Evolutionary conservation across 2,888 invertebrate genomes (phyloP).

Genomic region (Portevinia maculata): DNA sequence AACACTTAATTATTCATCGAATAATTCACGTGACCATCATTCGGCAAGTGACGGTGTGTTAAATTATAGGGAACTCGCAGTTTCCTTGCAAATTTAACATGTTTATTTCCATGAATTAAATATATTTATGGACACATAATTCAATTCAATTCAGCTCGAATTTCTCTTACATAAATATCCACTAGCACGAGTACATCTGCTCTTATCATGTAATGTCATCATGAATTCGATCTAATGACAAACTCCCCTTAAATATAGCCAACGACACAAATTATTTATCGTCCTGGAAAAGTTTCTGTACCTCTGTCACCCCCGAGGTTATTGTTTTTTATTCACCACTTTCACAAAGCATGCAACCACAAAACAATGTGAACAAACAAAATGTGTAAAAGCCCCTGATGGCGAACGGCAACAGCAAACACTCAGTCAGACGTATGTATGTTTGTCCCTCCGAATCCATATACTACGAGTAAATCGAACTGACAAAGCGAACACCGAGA

Average conservation of each 20-base stretch:
- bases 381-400: conserved; percentile 43
- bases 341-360: conserved; percentile 1
- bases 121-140: too few relatives aligned
- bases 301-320: not conserved
- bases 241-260: conserved; percentile 1
- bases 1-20: too few relatives aligned
- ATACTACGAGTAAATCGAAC: conserved; percentile 42
- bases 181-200: not conserved
- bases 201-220: not conserved
- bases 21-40: too few relatives aligned
- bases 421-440: conserved; percentile 46
- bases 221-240: conserved; percentile 9
- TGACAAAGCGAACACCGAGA: conserved; percentile 42
- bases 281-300: conserved; percentile 22
- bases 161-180: too few relatives aligned
- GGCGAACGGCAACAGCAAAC: conserved; percentile 28
- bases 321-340: conserved; percentile 2
- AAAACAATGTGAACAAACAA: conserved; percentile 39
- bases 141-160: too few relatives aligned
- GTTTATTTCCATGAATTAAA: too few relatives aligned
- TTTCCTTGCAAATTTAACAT: too few relatives aligned
- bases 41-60: too few relatives aligned
- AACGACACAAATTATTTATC: not conserved
- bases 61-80: too few relatives aligned
- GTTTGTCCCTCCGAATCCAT: conserved; percentile 32